Conservation (phyloP, 2,797 vertebrate genomes). For the Parauchenoglanis punctatus region DNA sequence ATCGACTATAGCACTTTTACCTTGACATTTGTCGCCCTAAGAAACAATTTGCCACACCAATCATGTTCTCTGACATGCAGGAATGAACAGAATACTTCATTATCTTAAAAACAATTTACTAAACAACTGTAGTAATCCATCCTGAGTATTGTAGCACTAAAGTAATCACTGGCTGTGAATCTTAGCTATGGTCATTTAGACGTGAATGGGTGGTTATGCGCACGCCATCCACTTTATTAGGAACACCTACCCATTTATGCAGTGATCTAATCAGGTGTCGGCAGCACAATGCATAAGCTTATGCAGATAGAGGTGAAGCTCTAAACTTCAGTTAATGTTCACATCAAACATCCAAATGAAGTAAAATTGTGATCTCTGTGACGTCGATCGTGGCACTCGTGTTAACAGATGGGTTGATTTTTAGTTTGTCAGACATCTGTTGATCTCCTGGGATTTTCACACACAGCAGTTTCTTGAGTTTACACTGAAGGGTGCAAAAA, state of each 20-base stretch:
- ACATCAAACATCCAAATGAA: not conserved
- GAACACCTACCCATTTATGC: not conserved
- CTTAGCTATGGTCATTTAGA: not conserved
- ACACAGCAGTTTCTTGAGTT: not conserved
- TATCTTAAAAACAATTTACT: not conserved
- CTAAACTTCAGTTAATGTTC: not conserved
- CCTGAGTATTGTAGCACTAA: not conserved
- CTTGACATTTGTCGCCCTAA: not conserved
- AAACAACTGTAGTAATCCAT: not conserved
- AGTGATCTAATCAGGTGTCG: not conserved
- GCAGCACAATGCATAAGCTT: not conserved
- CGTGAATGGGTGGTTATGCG: not conserved
- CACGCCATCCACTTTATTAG: not conserved
- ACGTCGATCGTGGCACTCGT: not conserved
- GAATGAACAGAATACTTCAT: not conserved
- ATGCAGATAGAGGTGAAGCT: not conserved
- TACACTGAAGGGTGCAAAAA: not conserved
- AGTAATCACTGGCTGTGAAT: not conserved
- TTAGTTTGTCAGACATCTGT: not conserved
- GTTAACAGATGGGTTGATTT: not conserved
- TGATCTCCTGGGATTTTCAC: not conserved
- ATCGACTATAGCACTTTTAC: not conserved
- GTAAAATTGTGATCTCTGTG: not conserved
- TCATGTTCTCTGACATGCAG: not conserved
- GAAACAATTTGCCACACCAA: not conserved